phyloP scores from a whole-genome alignment of 2,888 invertebrate species.

The Spisula subtruncata region DNA sequence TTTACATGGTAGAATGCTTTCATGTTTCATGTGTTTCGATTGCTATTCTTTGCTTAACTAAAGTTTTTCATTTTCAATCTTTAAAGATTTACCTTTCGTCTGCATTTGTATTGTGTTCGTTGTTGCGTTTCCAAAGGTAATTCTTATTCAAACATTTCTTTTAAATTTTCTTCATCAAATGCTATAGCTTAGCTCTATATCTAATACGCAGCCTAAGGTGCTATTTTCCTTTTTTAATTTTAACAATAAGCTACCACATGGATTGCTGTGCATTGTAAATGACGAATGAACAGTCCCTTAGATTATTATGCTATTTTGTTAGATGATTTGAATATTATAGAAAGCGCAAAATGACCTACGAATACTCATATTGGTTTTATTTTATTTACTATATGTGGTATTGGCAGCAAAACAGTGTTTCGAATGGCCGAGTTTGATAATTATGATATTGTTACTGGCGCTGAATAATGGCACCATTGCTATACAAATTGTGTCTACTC shows the following conservation, averaged over 20 bases:
- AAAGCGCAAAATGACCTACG: too few species aligned
- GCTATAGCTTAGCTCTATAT: not conserved
- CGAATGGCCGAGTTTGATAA: too few species aligned
- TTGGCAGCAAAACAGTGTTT: too few species aligned
- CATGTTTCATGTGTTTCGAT: not conserved
- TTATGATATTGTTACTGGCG: too few species aligned
- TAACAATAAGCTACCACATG: too few species aligned
- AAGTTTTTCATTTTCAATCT: not conserved
- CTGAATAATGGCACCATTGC: not conserved
- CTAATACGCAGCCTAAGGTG: not conserved
- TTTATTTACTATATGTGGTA: too few species aligned
- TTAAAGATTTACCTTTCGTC: not conserved
- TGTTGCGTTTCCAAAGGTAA: not conserved
- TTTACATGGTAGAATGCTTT: not conserved
- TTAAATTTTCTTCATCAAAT: not conserved
- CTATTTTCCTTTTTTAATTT: not conserved
- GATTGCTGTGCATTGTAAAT: too few species aligned
- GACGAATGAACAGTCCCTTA: too few species aligned
- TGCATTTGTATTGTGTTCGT: not conserved
- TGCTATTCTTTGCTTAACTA: not conserved
- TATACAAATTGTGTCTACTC: not conserved
- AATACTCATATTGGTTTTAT: too few species aligned
- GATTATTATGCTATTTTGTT: too few species aligned
- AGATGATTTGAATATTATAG: too few species aligned
- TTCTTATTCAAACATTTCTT: too few species aligned